Conservation (phyloP, 2,888 invertebrate genomes). For the Therioaphis trifolii region DNA sequence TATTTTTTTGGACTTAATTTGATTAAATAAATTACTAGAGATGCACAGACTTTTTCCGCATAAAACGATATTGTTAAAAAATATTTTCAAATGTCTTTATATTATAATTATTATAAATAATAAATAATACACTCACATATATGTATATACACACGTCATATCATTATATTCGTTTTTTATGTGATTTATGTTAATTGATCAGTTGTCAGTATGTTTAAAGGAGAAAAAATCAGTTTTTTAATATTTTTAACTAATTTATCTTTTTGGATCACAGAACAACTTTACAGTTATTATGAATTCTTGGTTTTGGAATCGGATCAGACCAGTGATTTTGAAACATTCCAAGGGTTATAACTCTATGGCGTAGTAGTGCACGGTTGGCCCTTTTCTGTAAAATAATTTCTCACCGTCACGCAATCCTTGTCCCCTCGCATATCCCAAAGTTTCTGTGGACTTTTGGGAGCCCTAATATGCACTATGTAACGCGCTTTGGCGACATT, state of each 20-base stretch:
- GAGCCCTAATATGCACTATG: conserved; percentile 21
- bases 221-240: not conserved
- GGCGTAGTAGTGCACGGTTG: not conserved
- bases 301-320: conserved; percentile 52
- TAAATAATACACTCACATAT: too few species aligned
- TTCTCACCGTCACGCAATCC: conserved; percentile 52
- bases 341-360: conserved; percentile 32
- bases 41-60: not conserved
- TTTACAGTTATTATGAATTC: conserved; percentile 33
- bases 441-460: conserved; percentile 50
- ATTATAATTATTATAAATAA: too few species aligned
- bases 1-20: conserved; percentile 1
- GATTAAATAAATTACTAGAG: not conserved
- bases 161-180: too few species aligned
- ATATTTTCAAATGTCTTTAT: too few species aligned
- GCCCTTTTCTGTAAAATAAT: conserved; percentile 42
- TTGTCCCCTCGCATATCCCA: conserved; percentile 39
- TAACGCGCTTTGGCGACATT: conserved; percentile 59
- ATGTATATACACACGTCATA: too few species aligned
- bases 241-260: not conserved
- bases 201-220: too few species aligned
- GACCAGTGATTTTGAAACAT: conserved; percentile 50
- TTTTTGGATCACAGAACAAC: not conserved
- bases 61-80: too few species aligned
- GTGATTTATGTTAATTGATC: too few species aligned